Evolutionary conservation across 2,888 invertebrate species (phyloP), one percentile per base, ranked within the genome.

Genomic region (Lagria hirta): DNA sequence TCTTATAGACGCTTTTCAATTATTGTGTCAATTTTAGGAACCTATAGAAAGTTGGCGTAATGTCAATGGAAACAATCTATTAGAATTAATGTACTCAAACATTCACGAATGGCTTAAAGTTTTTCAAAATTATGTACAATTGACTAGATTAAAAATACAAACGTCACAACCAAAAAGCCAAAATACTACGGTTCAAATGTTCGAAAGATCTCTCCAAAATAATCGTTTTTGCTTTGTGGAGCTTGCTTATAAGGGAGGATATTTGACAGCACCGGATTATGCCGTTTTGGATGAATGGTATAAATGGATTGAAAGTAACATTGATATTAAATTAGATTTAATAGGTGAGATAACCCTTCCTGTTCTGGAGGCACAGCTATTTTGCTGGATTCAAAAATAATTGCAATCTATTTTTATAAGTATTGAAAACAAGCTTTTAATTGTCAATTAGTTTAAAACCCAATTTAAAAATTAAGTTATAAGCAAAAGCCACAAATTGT

Each of bases 61-160:
- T 72, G 76, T 88, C 1, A 74, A 79, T 40, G 90, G 89, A 22
- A 80, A 84, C 64, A 92, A 93, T 74, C 75, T 91, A 52, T 71
- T 92, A 58, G 89, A 90, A 44, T 70, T 93, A 49, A 86, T 95
- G 85, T 95, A 95, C 72, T 81, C 82, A 58, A 86, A 94, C 63
- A 86, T 90, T 3, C 64, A 76, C 1, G 81, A 87, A 60, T 93
- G 92, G 86, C 82, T 88, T 23, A 84, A 88, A 73, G 80, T 89
- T 21, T 94, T 95, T 69, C 94, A 95, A 73, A 86, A 87, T 0
- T 93, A 94, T 65, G 94, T 94, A 1, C 89, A 92, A 52, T 72
- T 95, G 48, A 93, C 94, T 0, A 88, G 95, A 86, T 68, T 93
- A 35, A 82, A 89, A 61, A 80, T 86, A 59, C 94, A 95, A 65